These are phyloP conservation scores for Miltochrista miniata DNA, from an alignment of 2,888 invertebrate genomes.

Conservation along the genomic window DNA sequence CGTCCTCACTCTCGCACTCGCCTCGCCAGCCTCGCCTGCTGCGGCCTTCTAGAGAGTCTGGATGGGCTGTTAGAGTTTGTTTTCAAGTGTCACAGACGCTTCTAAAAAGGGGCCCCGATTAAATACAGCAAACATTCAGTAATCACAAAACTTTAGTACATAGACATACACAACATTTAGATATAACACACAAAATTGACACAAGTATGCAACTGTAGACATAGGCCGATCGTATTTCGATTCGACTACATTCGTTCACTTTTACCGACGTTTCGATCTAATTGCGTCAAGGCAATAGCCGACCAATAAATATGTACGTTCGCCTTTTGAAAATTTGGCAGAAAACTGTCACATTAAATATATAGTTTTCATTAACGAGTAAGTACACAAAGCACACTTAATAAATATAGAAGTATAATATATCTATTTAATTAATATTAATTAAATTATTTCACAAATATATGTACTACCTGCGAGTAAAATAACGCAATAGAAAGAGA, in stretches of 20 bases:
- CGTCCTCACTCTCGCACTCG: too few relatives aligned
- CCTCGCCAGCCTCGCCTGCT: too few relatives aligned
- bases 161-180: constrained; percentile 8
- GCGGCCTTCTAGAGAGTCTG: too few relatives aligned
- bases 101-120: too few relatives aligned
- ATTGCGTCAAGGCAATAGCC: too few relatives aligned
- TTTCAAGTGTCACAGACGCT: too few relatives aligned
- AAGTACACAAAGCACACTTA: background rate
- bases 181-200: constrained; percentile 21
- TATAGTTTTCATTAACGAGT: constrained; percentile 6
- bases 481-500: constrained; percentile 46
- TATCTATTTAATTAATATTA: constrained; percentile 12
- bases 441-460: constrained; percentile 10
- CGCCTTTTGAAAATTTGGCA: too few relatives aligned
- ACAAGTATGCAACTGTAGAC: constrained; percentile 9
- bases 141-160: background rate
- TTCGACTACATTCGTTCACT: too few relatives aligned
- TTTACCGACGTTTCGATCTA: constrained; percentile 6
- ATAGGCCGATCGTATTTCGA: background rate
- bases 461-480: constrained; percentile 25
- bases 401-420: constrained; percentile 2
- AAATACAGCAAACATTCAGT: too few relatives aligned
- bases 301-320: too few relatives aligned
- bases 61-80: too few relatives aligned
- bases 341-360: background rate